Base-by-base conservation (phyloP, 2,113 vertebrate species). In the Laticauda laticaudata region DNA sequence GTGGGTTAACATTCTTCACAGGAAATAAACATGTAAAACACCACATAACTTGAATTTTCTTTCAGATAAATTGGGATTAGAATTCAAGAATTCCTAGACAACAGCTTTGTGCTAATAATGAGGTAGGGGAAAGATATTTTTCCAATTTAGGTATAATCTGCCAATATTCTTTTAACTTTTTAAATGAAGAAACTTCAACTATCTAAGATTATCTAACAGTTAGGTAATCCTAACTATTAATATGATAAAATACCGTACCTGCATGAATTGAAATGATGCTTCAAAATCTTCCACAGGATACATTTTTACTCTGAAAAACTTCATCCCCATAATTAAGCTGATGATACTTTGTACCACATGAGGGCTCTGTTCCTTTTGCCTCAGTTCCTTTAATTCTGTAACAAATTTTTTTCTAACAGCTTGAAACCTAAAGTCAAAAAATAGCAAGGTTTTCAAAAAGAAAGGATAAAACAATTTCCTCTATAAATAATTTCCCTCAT, bases 261-360 rank as follows among this genome's bases (percentile, higher is more conserved):
- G 99, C 99, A 99, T 99, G 97, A 99, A 99, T 97, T 99, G 99
- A 97, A 99, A 99, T 2, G 99, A 99, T 75, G 99, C 99, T 97
- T 99, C 99, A 96, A 99, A 99, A 94, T 99, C 99, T 97, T 99
- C 99, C 94, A 99, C 99, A 0, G 99, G 99, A 96, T 99, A 99
- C 99, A 99, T 99, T 96, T 99, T 99, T 45, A 99, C 99, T 95
- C 99, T 97, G 95, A 99, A 99, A 97, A 99, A 99, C 95, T 99
- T 99, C 99, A 99, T 99, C 94, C 99, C 99, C 99, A 99, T 99
- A 97, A 99, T 99, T 94, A 99, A 98, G 96, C 98, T 99, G 98
- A 99, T 99, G 97, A 99, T 98, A 92, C 99, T 99, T 96, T 99
- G 99, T 64, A 99, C 98, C 90, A 99, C 97, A 3, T 99, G 99